phyloP scores from a whole-genome alignment of 1,140 invertebrate genomes.

The Cryptotermes secundus region DNA sequence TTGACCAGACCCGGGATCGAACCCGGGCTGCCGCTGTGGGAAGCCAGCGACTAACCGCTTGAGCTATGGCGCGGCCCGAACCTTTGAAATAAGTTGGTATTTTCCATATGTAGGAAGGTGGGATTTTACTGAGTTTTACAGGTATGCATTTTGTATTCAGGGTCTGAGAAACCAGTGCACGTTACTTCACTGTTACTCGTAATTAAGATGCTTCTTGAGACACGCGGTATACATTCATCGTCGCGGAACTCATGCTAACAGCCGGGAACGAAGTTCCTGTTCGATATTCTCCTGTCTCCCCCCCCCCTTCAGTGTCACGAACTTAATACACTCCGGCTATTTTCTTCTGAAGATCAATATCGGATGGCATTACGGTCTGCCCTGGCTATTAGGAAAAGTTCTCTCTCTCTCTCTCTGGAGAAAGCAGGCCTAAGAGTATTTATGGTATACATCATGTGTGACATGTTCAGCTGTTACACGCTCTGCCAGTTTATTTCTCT shows the following conservation, averaged over 20 bases:
- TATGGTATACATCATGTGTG: not conserved
- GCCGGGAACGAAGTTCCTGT: not conserved
- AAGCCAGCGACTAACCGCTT: no score
- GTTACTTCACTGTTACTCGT: no score
- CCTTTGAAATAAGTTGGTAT: no score
- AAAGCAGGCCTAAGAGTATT: not conserved
- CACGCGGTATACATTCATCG: not conserved
- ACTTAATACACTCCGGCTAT: not conserved
- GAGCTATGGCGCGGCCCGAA: no score
- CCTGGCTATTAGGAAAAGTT: not conserved
- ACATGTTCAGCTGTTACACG: not conserved
- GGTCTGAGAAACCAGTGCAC: no score
- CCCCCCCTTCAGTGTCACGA: not conserved
- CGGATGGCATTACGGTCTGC: not conserved
- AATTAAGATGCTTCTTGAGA: not conserved
- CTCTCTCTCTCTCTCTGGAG: not conserved
- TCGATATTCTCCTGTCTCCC: not conserved
- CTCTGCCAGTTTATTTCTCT: no score
- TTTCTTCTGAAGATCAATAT: not conserved
- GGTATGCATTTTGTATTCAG: no score
- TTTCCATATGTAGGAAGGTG: no score
- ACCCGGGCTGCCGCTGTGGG: no score
- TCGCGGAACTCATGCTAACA: not conserved
- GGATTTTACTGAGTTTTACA: no score
- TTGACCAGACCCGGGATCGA: no score